These are phyloP conservation scores for Poecile atricapillus DNA, from an alignment of 2,113 vertebrate species.

Conservation along the genomic window DNA sequence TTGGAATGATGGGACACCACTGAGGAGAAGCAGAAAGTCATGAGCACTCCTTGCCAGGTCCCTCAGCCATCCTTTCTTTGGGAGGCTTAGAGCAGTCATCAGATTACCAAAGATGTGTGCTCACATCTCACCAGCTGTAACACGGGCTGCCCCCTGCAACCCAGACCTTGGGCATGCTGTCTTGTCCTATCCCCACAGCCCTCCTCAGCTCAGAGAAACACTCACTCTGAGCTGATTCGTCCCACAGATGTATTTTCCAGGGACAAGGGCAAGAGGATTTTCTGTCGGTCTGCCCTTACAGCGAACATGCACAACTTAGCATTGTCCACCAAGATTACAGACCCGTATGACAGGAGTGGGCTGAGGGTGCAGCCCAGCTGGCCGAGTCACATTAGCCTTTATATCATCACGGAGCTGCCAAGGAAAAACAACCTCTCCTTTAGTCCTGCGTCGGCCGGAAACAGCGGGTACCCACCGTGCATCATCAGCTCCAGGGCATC, in stretches of 20 bases:
- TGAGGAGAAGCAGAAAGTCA: slow-evolving; percentile 43
- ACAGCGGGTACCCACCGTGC: slow-evolving; percentile 72
- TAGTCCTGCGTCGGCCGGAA: not conserved
- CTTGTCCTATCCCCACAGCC: slow-evolving; percentile 45
- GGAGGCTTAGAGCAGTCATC: slow-evolving; percentile 67
- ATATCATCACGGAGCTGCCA: slow-evolving; percentile 73
- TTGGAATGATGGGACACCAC: slow-evolving; percentile 82
- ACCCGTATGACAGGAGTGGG: slow-evolving; percentile 42
- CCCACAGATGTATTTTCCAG: not conserved
- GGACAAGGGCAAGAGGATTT: not conserved
- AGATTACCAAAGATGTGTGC: slow-evolving; percentile 85
- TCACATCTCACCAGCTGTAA: slow-evolving; percentile 70
- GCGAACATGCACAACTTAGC: slow-evolving; percentile 66
- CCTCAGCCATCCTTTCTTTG: not conserved
- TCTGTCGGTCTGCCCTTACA: slow-evolving; percentile 82
- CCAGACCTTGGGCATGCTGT: not conserved
- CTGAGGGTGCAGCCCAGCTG: slow-evolving; percentile 47
- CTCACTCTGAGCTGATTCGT: slow-evolving; percentile 9
- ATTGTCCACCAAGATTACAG: slow-evolving; percentile 81
- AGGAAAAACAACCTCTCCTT: not conserved
- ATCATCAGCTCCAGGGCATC: slow-evolving; percentile 85
- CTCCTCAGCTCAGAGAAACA: not conserved
- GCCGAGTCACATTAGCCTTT: slow-evolving; percentile 78
- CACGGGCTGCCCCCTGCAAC: not conserved
- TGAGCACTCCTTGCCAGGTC: not conserved